Percentiles rank a stretch among this genome's conserved stretches.
These are phyloP conservation scores for Meiosimyza platycephala DNA, from an alignment of 2,888 invertebrate genomes.

Conservation along the genomic window DNA sequence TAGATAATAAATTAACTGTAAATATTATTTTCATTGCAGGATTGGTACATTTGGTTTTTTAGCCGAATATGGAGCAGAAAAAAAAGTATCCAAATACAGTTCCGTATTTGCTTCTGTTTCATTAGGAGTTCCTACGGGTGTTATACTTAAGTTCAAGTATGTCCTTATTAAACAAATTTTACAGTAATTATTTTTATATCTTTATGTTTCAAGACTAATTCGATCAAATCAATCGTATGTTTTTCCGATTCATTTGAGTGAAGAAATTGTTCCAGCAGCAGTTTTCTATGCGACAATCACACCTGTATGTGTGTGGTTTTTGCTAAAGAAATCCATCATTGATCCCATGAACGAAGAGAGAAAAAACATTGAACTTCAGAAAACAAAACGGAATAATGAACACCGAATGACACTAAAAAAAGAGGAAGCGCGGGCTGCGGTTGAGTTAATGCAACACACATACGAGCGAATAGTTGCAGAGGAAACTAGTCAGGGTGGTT, in stretches of 20 bases:
- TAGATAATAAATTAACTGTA: not conserved
- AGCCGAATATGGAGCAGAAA: conserved; percentile 92
- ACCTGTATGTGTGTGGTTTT: conserved; percentile 84
- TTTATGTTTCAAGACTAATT: conserved; percentile 73
- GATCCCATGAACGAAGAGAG: conserved; percentile 85
- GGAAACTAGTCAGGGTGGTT: conserved; percentile 85
- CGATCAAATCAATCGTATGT: conserved; percentile 89
- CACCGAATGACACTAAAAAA: conserved; percentile 79
- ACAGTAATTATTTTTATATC: conserved; percentile 24
- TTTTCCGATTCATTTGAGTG: conserved; percentile 90
- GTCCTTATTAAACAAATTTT: conserved; percentile 30
- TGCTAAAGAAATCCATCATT: conserved; percentile 86
- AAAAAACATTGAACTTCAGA: conserved; percentile 82
- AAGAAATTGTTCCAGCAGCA: conserved; percentile 89
- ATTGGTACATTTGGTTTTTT: conserved; percentile 87
- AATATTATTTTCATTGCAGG: conserved; percentile 68
- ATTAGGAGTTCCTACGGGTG: conserved; percentile 88
- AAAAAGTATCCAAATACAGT: conserved; percentile 91
- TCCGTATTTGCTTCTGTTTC: conserved; percentile 86
- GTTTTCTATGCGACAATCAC: conserved; percentile 92
- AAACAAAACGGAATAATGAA: conserved; percentile 83
- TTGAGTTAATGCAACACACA: conserved; percentile 91
- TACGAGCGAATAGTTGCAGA: conserved; percentile 84
- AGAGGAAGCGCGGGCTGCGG: conserved; percentile 85
- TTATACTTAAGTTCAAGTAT: conserved; percentile 88